Percentiles rank a stretch among this genome's conserved stretches.
Conservation (phyloP, 2,888 invertebrate species). For the Allophyes oxyacanthae region DNA sequence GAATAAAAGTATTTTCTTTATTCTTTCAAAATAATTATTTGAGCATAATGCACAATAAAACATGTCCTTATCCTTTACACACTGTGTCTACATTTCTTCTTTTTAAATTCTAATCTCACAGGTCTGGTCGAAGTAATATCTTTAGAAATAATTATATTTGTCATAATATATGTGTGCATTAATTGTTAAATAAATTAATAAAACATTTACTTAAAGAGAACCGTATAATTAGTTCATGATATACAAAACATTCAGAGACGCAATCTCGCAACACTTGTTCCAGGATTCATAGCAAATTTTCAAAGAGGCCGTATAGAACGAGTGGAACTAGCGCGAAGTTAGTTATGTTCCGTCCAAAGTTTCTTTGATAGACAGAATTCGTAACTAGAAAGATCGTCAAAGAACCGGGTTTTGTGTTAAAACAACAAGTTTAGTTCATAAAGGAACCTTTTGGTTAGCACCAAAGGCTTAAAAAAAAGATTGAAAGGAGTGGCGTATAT, state of each 20-base stretch:
- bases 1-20: too few relatives aligned
- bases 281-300: constrained; percentile 45
- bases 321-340: constrained; percentile 43
- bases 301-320: constrained; percentile 42
- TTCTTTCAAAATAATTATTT: too few relatives aligned
- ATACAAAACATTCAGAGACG: neutral
- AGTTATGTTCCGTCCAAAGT: constrained; percentile 48
- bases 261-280: neutral
- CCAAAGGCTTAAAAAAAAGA: constrained; percentile 25
- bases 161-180: too few relatives aligned
- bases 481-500: constrained; percentile 27
- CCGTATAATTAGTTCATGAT: neutral
- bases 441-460: constrained; percentile 20
- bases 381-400: constrained; percentile 31
- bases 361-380: constrained; percentile 59
- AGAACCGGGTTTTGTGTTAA: constrained; percentile 17
- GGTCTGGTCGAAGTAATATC: too few relatives aligned
- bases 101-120: too few relatives aligned
- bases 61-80: too few relatives aligned
- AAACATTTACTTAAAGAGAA: too few relatives aligned
- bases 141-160: too few relatives aligned
- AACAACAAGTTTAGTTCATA: constrained; percentile 21
- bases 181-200: too few relatives aligned
- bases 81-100: too few relatives aligned
- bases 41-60: too few relatives aligned